Evolutionary conservation across 1,140 invertebrate genomes (phyloP).

Genomic region (Ceratosolen solmsi): DNA sequence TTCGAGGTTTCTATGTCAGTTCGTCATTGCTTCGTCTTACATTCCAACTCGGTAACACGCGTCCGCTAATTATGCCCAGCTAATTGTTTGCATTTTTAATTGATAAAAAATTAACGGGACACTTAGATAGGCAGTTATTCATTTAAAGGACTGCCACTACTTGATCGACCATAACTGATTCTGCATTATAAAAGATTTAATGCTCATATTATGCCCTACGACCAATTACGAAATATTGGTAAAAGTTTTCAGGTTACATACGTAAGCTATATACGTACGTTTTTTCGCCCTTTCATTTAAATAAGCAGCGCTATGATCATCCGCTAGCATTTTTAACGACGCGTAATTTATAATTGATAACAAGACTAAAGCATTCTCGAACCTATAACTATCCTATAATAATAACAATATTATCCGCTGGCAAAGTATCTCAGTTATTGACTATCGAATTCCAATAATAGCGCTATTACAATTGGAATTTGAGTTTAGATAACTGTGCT

Average conservation of each 20-base stretch:
- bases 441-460: slow-evolving; percentile 45
- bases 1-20: slow-evolving; percentile 9
- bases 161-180: background rate
- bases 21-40: background rate
- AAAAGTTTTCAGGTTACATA: background rate
- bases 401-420: slow-evolving; percentile 4
- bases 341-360: background rate
- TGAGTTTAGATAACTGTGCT: slow-evolving; percentile 22
- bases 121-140: background rate
- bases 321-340: background rate
- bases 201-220: background rate
- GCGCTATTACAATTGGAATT: slow-evolving; percentile 30
- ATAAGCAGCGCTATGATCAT: background rate
- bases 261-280: background rate
- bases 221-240: background rate
- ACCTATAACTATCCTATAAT: background rate
- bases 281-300: background rate
- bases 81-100: background rate
- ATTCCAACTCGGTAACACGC: background rate
- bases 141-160: background rate
- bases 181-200: background rate
- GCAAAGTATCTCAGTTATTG: slow-evolving; percentile 1
- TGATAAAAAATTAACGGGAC: background rate
- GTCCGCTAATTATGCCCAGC: background rate
- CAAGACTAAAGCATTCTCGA: background rate